Conservation (phyloP, 2,797 vertebrate genomes). For the Brachymystax lenok region DNA sequence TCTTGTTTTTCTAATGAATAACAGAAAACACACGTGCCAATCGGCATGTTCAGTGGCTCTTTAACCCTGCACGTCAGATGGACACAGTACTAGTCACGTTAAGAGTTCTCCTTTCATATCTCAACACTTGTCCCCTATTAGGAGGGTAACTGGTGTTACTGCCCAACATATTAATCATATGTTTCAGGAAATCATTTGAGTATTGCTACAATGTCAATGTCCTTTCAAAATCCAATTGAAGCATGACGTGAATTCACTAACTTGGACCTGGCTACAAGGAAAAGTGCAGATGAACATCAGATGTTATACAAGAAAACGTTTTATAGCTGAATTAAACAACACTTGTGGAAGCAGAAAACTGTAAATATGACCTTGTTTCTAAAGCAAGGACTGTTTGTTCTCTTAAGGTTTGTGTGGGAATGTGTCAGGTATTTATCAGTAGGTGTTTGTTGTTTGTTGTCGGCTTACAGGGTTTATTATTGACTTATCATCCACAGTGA, state of each 20-base stretch:
- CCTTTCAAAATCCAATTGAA: neutral
- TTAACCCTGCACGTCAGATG: conserved; percentile 30
- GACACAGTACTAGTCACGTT: neutral
- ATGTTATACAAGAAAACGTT: neutral
- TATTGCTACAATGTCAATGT: neutral
- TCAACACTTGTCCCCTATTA: neutral
- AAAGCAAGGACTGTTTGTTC: neutral
- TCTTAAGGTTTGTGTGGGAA: neutral
- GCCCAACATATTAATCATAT: neutral
- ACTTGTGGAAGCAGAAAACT: neutral
- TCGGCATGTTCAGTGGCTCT: too few species aligned
- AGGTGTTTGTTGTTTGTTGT: neutral
- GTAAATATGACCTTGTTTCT: neutral
- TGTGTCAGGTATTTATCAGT: neutral
- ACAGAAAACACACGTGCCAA: too few species aligned
- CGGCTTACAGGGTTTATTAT: neutral
- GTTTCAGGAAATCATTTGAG: neutral
- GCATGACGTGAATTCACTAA: neutral
- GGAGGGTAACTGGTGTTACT: too few species aligned
- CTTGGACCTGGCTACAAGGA: neutral
- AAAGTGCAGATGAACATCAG: neutral
- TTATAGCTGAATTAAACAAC: neutral
- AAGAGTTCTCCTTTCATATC: neutral
- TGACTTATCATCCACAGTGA: neutral
- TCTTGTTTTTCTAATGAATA: too few species aligned